Percentiles rank a stretch among this genome's conserved stretches.
Evolutionary conservation across 1,140 invertebrate genomes (phyloP).

Genomic region (Brachystomella parvula): DNA sequence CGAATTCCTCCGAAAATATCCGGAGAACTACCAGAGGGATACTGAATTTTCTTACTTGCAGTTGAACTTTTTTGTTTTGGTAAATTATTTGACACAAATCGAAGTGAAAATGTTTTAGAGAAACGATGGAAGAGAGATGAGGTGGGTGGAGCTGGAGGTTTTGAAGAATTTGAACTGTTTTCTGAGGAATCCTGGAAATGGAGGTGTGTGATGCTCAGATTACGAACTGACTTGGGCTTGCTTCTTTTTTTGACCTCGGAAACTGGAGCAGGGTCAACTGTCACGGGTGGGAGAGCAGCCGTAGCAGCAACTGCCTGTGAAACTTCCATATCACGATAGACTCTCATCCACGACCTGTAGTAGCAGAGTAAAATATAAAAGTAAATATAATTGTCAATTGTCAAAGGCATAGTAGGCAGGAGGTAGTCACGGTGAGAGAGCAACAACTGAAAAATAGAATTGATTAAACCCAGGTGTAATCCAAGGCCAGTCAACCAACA

Average conservation of each 20-base stretch:
- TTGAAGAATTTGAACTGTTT: neutral
- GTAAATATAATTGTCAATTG: neutral
- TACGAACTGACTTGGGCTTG: neutral
- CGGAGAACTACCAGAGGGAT: slow-evolving; percentile 26
- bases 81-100: slow-evolving; percentile 25
- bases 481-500: too few relatives aligned
- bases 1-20: slow-evolving; percentile 16
- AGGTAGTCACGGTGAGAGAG: neutral
- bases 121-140: slow-evolving; percentile 33
- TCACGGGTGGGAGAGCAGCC: slow-evolving; percentile 3
- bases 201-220: neutral
- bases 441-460: too few relatives aligned
- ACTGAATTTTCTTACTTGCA: slow-evolving; percentile 17
- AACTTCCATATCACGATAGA: slow-evolving; percentile 32
- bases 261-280: neutral
- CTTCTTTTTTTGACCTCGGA: neutral
- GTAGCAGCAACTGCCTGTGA: slow-evolving; percentile 1
- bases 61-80: slow-evolving; percentile 9
- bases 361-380: slow-evolving; percentile 1
- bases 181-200: neutral
- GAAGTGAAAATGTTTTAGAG: slow-evolving; percentile 35
- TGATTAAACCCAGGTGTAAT: too few relatives aligned
- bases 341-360: slow-evolving; percentile 30
- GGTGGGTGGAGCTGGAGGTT: neutral
- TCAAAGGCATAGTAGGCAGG: neutral